phyloP scores from a whole-genome alignment of 2,888 invertebrate genomes.

The Falcaria lacertinaria region DNA sequence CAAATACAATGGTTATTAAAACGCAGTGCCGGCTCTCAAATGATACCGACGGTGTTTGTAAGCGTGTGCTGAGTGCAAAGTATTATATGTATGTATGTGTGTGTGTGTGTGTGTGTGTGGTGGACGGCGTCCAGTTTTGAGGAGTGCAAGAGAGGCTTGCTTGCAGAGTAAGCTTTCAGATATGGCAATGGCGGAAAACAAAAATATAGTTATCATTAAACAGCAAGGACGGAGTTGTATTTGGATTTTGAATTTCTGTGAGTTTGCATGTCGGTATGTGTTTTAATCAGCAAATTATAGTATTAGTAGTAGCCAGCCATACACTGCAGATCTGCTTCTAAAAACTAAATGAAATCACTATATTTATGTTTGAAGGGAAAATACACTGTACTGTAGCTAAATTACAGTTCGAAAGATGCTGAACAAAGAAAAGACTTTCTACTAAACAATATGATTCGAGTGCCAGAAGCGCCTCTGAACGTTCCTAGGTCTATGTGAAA shows the following conservation, averaged over 20 bases:
- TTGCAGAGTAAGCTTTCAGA: conserved; percentile 5
- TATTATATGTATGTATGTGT: conserved; percentile 21
- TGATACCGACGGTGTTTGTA: conserved; percentile 37
- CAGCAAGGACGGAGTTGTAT: not conserved
- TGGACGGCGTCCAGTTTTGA: conserved; percentile 72
- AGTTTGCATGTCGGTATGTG: not conserved
- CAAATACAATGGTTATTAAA: conserved; percentile 80
- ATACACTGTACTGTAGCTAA: too few species aligned
- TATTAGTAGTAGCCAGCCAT: too few species aligned
- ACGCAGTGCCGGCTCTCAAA: conserved; percentile 58
- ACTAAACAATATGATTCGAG: too few species aligned
- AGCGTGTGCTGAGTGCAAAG: too few species aligned
- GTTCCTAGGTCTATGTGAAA: conserved; percentile 58
- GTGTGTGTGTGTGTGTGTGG: conserved; percentile 34
- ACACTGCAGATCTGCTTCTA: too few species aligned
- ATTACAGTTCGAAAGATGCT: too few species aligned
- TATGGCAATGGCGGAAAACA: not conserved
- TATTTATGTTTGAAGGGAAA: too few species aligned
- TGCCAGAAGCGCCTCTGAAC: conserved; percentile 54
- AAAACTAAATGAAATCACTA: too few species aligned
- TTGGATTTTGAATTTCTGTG: not conserved
- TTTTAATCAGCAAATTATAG: too few species aligned
- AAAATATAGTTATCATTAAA: not conserved
- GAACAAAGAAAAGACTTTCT: too few species aligned
- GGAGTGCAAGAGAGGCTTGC: conserved; percentile 58